Percentiles rank a stretch among this genome's conserved stretches.
Evolutionary conservation across 2,797 vertebrate species (phyloP).

Genomic region (Pelochelys cantorii): DNA sequence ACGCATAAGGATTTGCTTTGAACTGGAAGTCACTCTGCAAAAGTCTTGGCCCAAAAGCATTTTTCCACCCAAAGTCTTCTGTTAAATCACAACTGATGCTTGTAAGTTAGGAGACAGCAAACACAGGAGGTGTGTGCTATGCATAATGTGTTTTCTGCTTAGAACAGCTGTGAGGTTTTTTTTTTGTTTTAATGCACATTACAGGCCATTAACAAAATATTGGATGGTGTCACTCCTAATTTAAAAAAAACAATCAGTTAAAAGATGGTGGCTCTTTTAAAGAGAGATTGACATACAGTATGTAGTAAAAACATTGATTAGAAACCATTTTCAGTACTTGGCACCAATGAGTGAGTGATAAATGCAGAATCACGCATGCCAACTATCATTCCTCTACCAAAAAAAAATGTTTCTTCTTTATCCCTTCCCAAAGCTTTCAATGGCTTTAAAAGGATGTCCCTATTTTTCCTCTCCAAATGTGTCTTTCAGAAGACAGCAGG

Average conservation of each 20-base stretch:
- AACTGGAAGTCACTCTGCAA: neutral
- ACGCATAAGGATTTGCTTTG: neutral
- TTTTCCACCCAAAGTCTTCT: neutral
- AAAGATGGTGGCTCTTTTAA: neutral
- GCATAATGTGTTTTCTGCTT: neutral
- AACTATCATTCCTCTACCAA: neutral
- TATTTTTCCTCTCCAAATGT: neutral
- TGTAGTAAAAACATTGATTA: neutral
- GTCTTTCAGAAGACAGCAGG: neutral
- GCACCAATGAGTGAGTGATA: neutral
- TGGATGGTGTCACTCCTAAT: neutral
- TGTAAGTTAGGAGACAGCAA: neutral
- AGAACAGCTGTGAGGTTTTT: neutral
- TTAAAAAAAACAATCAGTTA: neutral
- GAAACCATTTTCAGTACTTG: neutral
- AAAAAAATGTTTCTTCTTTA: neutral
- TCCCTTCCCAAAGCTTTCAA: neutral
- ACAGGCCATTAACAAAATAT: neutral
- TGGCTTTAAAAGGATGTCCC: neutral
- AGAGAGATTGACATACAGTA: neutral
- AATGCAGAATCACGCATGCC: neutral
- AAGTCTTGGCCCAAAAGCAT: neutral
- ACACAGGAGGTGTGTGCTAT: neutral
- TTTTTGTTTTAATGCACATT: neutral
- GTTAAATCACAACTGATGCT: neutral